These are phyloP conservation scores for Calameuta filiformis DNA, from an alignment of 2,888 invertebrate genomes.

Conservation along the genomic window DNA sequence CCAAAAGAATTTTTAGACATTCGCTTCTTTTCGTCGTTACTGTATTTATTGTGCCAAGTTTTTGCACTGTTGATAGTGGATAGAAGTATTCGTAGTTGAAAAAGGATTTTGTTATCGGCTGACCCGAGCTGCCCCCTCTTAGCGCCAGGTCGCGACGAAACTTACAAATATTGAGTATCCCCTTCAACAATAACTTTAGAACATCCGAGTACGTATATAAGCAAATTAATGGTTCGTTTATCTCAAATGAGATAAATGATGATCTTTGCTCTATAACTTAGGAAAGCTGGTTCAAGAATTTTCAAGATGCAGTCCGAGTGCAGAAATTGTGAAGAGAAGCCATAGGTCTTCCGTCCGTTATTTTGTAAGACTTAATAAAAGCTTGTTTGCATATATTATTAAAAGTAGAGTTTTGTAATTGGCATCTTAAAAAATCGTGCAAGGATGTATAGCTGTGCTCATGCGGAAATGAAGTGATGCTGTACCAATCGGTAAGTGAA, in stretches of 20 bases:
- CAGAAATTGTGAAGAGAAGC: neutral
- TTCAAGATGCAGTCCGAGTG: slow-evolving; percentile 7
- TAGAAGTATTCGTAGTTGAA: slow-evolving; percentile 23
- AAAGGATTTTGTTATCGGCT: slow-evolving; percentile 31
- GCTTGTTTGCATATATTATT: neutral
- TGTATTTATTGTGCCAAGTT: neutral
- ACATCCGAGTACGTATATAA: slow-evolving; percentile 5
- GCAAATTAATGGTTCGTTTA: slow-evolving; percentile 14
- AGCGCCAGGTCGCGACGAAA: slow-evolving; percentile 15
- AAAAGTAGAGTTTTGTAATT: neutral
- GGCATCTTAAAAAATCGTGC: neutral
- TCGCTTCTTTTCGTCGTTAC: neutral
- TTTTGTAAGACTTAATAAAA: neutral
- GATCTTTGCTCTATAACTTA: slow-evolving; percentile 33
- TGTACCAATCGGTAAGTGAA: slow-evolving; percentile 15
- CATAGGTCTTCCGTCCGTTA: neutral
- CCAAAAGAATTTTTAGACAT: neutral
- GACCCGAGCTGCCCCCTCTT: slow-evolving; percentile 21
- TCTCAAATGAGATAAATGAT: slow-evolving; percentile 28
- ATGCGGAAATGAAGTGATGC: slow-evolving; percentile 25
- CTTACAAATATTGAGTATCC: slow-evolving; percentile 15
- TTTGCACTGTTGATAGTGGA: neutral
- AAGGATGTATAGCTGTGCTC: neutral
- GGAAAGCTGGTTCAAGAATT: slow-evolving; percentile 20
- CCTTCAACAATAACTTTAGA: slow-evolving; percentile 20